These are phyloP conservation scores for Echinarachnius parma DNA, from an alignment of 53 echinoderm and acorn worm species.

Conservation along the genomic window DNA sequence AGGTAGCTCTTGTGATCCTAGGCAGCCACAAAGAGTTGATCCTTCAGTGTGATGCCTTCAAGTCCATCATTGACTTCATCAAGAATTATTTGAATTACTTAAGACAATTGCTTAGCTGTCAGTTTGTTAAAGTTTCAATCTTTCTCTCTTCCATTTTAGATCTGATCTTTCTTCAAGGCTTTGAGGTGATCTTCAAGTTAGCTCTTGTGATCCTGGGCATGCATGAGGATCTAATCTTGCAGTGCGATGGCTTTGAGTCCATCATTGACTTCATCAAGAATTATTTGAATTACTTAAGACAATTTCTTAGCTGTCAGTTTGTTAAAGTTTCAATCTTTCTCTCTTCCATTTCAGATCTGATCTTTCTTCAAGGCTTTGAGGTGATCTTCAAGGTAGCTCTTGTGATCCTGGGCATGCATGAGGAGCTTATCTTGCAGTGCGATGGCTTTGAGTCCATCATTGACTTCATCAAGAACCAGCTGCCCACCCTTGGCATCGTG, in stretches of 20 bases:
- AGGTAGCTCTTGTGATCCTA: conserved; percentile 83
- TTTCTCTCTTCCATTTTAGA: conserved; percentile 46
- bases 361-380: conserved; percentile 93
- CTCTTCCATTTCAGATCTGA: conserved; percentile 66
- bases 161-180: conserved; percentile 89
- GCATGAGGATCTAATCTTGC: conserved; percentile 73
- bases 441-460: conserved; percentile 87
- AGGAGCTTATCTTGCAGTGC: conserved; percentile 72
- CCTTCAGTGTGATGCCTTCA: conserved; percentile 71
- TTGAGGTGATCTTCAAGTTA: conserved; percentile 96
- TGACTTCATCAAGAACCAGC: conserved; percentile 83
- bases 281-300: conserved; percentile 29
- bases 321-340: no score
- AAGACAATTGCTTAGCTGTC: no score
- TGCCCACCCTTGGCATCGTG: conserved; percentile 73
- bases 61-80: conserved; percentile 74
- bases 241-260: conserved; percentile 83
- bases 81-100: conserved; percentile 47
- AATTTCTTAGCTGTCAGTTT: background rate
- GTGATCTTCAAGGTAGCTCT: conserved; percentile 96
- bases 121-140: no score
- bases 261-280: conserved; percentile 91
- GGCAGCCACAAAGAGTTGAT: conserved; percentile 73
- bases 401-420: conserved; percentile 84
- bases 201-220: conserved; percentile 86